These are phyloP conservation scores for Drosophila santomea DNA, from an alignment of 1,140 invertebrate genomes.

Conservation along the genomic window DNA sequence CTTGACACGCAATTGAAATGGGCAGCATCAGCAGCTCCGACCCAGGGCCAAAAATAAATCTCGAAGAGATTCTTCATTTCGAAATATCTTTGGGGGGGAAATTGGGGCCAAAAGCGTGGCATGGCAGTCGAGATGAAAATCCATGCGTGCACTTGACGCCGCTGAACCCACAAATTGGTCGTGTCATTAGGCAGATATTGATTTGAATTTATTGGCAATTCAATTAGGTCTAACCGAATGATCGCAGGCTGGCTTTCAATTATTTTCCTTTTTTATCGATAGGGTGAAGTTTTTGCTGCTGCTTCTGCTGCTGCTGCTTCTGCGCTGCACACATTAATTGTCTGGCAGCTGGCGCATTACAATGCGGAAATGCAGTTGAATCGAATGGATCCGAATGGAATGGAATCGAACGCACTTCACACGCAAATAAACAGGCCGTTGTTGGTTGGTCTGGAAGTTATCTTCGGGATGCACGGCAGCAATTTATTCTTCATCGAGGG, in stretches of 20 bases:
- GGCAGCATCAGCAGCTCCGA: slow-evolving; percentile 1
- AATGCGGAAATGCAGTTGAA: slow-evolving; percentile 72
- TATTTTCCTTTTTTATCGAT: slow-evolving; percentile 9
- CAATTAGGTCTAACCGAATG: slow-evolving; percentile 49
- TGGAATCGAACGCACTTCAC: slow-evolving; percentile 73
- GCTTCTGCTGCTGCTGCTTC: not conserved
- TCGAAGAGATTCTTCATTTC: slow-evolving; percentile 37
- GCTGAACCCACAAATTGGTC: slow-evolving; percentile 50
- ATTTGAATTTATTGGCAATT: slow-evolving; percentile 65
- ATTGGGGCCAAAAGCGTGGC: slow-evolving; percentile 55
- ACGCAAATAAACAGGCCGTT: slow-evolving; percentile 59
- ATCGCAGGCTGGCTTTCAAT: slow-evolving; percentile 20
- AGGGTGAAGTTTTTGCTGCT: slow-evolving; percentile 1
- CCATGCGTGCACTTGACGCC: slow-evolving; percentile 40
- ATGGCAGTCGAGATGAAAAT: slow-evolving; percentile 23
- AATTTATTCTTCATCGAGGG: slow-evolving; percentile 36
- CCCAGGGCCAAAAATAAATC: slow-evolving; percentile 38
- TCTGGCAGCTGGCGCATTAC: slow-evolving; percentile 45
- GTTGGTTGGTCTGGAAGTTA: slow-evolving; percentile 36
- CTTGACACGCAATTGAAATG: slow-evolving; percentile 47
- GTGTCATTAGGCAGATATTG: slow-evolving; percentile 55
- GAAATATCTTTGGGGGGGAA: slow-evolving; percentile 31
- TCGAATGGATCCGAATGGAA: slow-evolving; percentile 58
- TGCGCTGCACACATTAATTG: slow-evolving; percentile 41
- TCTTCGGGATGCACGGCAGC: slow-evolving; percentile 40